phyloP scores from a whole-genome alignment of 2,113 vertebrate genomes.

The Xiphophorus maculatus region DNA sequence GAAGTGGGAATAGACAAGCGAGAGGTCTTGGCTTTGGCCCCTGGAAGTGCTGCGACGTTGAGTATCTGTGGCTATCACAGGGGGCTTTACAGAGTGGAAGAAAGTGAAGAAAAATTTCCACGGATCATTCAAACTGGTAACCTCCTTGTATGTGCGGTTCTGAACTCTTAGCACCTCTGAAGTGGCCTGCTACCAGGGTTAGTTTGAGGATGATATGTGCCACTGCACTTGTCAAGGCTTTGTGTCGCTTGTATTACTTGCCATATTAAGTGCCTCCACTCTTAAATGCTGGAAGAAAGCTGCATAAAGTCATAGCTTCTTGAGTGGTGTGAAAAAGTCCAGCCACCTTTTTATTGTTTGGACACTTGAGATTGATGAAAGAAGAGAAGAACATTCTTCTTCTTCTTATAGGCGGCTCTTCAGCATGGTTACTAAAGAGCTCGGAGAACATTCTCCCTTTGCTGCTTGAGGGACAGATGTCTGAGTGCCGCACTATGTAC shows the following conservation, averaged over 20 bases:
- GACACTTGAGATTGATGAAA: constrained; percentile 54
- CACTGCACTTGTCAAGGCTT: constrained; percentile 20
- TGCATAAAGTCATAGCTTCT: constrained; percentile 20
- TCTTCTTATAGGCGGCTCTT: background rate
- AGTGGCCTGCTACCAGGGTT: constrained; percentile 15
- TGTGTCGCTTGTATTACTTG: constrained; percentile 26
- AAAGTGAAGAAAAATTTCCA: constrained; percentile 17
- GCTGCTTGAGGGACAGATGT: constrained; percentile 55
- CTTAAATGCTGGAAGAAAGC: constrained; percentile 20
- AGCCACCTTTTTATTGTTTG: constrained; percentile 29
- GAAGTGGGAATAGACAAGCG: background rate
- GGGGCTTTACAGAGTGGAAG: constrained; percentile 5
- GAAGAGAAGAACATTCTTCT: constrained; percentile 3
- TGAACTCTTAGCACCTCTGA: constrained; percentile 8
- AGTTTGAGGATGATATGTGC: constrained; percentile 23
- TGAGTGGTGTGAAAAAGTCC: constrained; percentile 22
- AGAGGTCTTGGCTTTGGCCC: background rate
- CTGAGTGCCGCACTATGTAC: constrained; percentile 42
- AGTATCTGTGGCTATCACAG: constrained; percentile 10
- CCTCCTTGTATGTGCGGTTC: background rate
- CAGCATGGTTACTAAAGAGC: constrained; percentile 6
- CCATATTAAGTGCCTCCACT: constrained; percentile 33
- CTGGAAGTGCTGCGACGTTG: background rate
- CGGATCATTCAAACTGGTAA: constrained; percentile 31
- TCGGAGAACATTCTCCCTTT: constrained; percentile 5